phyloP scores from a whole-genome alignment of 2,888 invertebrate species.

The Drosophila sordidapex region DNA sequence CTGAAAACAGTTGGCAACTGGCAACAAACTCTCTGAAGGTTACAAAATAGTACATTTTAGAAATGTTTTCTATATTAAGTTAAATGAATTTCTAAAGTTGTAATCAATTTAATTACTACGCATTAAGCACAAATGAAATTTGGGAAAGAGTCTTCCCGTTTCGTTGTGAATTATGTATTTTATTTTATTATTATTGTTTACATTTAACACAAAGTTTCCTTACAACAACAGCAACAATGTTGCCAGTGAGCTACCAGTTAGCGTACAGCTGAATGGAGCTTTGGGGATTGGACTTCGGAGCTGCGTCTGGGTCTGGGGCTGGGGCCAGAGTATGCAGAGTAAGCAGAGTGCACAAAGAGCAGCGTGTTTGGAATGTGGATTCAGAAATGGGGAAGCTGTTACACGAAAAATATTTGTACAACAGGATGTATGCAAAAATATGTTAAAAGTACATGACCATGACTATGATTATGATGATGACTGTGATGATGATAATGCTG shows the following conservation, averaged over 20 bases:
- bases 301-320: not conserved
- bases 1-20: not conserved
- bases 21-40: not conserved
- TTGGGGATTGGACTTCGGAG: not conserved
- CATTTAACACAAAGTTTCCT: constrained; percentile 56
- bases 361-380: constrained; percentile 34
- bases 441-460: constrained; percentile 44
- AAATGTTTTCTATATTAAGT: not conserved
- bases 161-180: constrained; percentile 13
- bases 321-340: not conserved
- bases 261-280: constrained; percentile 4
- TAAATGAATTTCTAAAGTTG: not conserved
- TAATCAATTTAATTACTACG: not conserved
- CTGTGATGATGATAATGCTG: constrained; percentile 30
- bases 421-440: constrained; percentile 72
- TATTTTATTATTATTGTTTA: constrained; percentile 65
- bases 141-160: constrained; percentile 15
- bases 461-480: constrained; percentile 30
- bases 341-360: constrained; percentile 1
- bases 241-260: constrained; percentile 41
- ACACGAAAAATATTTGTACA: constrained; percentile 75
- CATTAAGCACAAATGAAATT: not conserved
- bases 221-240: constrained; percentile 63
- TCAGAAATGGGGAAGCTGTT: constrained; percentile 59
- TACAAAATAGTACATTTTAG: not conserved